A percentile compares a stretch with the other conserved stretches of the same genome.
Evolutionary conservation across 1,140 invertebrate species (phyloP).

Genomic region (Euglossa dilemma): DNA sequence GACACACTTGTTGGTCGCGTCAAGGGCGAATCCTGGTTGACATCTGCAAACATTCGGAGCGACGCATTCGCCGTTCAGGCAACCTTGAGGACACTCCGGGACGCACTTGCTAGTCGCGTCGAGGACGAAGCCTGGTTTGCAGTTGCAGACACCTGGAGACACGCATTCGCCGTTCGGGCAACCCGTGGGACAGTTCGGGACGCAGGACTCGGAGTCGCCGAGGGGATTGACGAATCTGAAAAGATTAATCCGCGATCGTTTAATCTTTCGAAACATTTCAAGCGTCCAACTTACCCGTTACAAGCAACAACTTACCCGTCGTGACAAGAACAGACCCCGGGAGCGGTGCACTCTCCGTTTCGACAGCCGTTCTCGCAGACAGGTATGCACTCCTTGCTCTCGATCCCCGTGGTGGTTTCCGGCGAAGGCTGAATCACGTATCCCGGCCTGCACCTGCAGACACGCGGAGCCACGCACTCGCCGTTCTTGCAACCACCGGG

Average conservation of each 20-base stretch:
- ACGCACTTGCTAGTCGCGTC: neutral
- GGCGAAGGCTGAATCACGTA: constrained; percentile 74
- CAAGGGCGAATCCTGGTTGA: constrained; percentile 60
- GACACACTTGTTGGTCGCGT: neutral
- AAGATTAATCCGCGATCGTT: too few species aligned
- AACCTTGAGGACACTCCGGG: constrained; percentile 19
- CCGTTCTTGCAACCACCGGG: constrained; percentile 79
- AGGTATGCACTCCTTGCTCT: constrained; percentile 71
- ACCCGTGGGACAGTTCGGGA: constrained; percentile 63
- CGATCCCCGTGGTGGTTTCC: constrained; percentile 31
- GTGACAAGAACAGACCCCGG: constrained; percentile 76
- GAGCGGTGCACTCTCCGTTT: constrained; percentile 74
- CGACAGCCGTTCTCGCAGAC: constrained; percentile 76
- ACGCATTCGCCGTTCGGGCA: constrained; percentile 72
- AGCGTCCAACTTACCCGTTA: too few species aligned
- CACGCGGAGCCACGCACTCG: constrained; percentile 79
- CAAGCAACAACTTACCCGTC: constrained; percentile 62
- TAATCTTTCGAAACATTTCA: too few species aligned
- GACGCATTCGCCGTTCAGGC: constrained; percentile 69
- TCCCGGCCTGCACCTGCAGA: constrained; percentile 86
- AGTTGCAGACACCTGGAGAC: constrained; percentile 70
- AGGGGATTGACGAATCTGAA: constrained; percentile 73
- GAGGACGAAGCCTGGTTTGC: constrained; percentile 63
- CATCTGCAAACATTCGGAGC: constrained; percentile 72
- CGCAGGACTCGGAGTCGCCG: constrained; percentile 70